Conservation (phyloP, 2,888 invertebrate species). For the Brachynemurus nebulosus region DNA sequence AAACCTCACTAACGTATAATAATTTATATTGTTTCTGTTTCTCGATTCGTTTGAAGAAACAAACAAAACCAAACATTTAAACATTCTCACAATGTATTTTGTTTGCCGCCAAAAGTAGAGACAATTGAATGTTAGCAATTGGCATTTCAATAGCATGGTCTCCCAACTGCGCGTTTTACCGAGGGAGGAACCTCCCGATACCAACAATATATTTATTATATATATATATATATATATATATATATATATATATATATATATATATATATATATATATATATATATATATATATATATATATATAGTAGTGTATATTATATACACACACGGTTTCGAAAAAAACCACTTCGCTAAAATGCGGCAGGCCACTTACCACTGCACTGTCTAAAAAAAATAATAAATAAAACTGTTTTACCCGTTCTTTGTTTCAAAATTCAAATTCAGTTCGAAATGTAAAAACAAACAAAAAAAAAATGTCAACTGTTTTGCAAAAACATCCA, state of each 20-base stretch:
- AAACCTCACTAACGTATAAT: background rate
- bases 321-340: too few relatives aligned
- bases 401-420: background rate
- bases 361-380: background rate
- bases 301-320: background rate
- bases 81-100: conserved; percentile 1
- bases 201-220: too few relatives aligned
- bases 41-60: too few relatives aligned
- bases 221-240: too few relatives aligned
- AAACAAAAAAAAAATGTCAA: background rate
- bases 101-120: conserved; percentile 1
- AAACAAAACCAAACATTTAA: conserved; percentile 1
- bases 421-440: background rate
- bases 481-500: too few relatives aligned
- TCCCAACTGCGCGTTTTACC: background rate
- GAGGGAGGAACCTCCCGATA: too few relatives aligned
- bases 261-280: too few relatives aligned
- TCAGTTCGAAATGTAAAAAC: background rate
- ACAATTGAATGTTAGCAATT: conserved; percentile 1
- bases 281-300: background rate
- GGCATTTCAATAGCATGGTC: conserved; percentile 1
- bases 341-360: conserved; percentile 1
- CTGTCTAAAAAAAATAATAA: too few relatives aligned
- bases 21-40: background rate
- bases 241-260: too few relatives aligned